Conservation (phyloP, 1,140 invertebrate genomes). For the Caenorhabditis tropicalis region DNA sequence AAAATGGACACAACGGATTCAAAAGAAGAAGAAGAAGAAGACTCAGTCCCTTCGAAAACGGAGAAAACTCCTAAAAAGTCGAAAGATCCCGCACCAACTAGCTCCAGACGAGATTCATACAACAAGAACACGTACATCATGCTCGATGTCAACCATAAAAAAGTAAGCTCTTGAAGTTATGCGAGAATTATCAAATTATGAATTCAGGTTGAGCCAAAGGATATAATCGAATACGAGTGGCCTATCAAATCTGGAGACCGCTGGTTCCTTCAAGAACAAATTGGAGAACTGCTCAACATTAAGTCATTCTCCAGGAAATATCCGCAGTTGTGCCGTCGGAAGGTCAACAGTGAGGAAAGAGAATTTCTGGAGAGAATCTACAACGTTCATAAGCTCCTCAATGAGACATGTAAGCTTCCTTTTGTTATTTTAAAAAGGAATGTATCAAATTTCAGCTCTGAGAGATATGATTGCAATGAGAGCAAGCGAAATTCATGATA, state of each 20-base stretch:
- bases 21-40: too few relatives aligned
- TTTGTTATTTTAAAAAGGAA: neutral
- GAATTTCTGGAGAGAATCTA: neutral
- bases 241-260: conserved; percentile 47
- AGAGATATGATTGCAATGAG: conserved; percentile 49
- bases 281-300: conserved; percentile 49
- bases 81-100: too few relatives aligned
- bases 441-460: conserved; percentile 24
- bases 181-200: too few relatives aligned
- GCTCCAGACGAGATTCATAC: too few relatives aligned
- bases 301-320: conserved; percentile 9
- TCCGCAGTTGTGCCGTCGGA: neutral
- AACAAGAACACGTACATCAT: too few relatives aligned
- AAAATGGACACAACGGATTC: too few relatives aligned
- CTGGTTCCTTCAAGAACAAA: conserved; percentile 54
- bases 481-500: conserved; percentile 50
- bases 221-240: conserved; percentile 54
- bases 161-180: neutral
- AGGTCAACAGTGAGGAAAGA: conserved; percentile 1
- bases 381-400: conserved; percentile 35
- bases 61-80: too few relatives aligned
- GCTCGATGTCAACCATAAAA: conserved; percentile 24
- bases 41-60: too few relatives aligned
- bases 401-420: conserved; percentile 29
- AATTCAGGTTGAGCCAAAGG: conserved; percentile 39